Percentiles rank a stretch among this genome's conserved stretches.
Conservation (phyloP, 2,888 invertebrate genomes). For the Drosophila planitibia region DNA sequence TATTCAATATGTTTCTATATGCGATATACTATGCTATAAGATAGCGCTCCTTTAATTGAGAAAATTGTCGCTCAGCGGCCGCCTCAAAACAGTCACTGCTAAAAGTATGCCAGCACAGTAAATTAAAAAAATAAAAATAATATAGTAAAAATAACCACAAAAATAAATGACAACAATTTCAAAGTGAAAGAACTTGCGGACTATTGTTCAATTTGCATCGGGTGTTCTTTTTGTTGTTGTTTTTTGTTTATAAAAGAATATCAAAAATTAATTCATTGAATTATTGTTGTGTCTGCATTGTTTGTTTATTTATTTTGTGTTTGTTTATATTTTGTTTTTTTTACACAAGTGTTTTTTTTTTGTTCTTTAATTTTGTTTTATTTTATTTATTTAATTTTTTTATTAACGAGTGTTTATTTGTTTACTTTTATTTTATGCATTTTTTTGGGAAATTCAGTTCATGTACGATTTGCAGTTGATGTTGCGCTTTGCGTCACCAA, state of each 20-base stretch:
- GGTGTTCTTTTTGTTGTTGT: too few relatives aligned
- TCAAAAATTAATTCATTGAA: neutral
- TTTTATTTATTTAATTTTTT: neutral
- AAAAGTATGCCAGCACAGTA: conserved; percentile 18
- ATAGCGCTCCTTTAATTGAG: conserved; percentile 51
- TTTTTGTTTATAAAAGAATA: too few relatives aligned
- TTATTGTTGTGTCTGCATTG: neutral
- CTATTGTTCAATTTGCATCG: neutral
- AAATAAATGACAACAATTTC: neutral
- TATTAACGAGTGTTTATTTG: neutral
- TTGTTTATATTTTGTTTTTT: neutral
- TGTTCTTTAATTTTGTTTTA: neutral
- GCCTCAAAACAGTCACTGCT: conserved; percentile 3
- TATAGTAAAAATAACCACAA: neutral
- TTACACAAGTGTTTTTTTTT: neutral
- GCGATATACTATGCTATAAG: conserved; percentile 19
- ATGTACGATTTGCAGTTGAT: conserved; percentile 11
- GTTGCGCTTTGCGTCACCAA: conserved; percentile 29
- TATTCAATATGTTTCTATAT: conserved; percentile 69
- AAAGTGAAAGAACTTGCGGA: neutral
- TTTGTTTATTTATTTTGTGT: neutral
- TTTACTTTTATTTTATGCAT: neutral
- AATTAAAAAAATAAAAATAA: neutral
- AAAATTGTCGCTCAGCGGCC: conserved; percentile 10
- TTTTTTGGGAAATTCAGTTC: neutral